Evolutionary conservation across 2,797 vertebrate genomes (phyloP), one percentile per base, ranked within the genome.

Genomic region (Gephyroberyx darwinii): DNA sequence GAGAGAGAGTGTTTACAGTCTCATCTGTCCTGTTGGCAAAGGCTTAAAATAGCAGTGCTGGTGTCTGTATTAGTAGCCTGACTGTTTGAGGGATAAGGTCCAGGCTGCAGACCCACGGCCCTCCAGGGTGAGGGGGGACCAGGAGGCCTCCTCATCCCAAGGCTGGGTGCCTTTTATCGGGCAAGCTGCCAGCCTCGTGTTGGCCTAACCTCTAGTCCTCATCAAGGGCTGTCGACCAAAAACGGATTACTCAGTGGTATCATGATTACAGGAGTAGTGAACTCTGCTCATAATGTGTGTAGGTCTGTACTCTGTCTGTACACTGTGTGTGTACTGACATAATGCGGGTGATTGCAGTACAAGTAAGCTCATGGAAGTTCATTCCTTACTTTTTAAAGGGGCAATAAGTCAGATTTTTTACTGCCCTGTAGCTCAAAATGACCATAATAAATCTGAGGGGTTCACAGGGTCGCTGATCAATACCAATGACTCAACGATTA

Each of bases 1-100:
- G 20, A 22, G 12, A 20, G 55, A 19, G 16, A 19, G 72, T 84
- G 80, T 90, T 88, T 86, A 81, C 78, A 64, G 71, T 76, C 52
- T 65, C 69, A 73, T 47, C 39, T 78, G 80, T 82, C 63, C 48
- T 59, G 74, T 74, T 86, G 84, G 84, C 86, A 53, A 68, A 62
- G 19, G 62, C 87, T 88, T 86, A 81, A 90, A 92, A 90, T 89
- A 91, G 87, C 73, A 74, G 56, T 14, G 12, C 45, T 45, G 53
- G 70, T 66, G 72, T 81, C 75, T 77, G 61, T 81, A 74, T 84
- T 85, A 77, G 70, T 35, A 35, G 30, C 6, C 14, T 35, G 14
- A 4, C 30, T 35, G 6, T 56, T 17, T 70, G 74, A 83, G 58
- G 50, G 71, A 31, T 22, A 31, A 12, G 37, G 56, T 74, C 66